phyloP scores from a whole-genome alignment of 2,797 vertebrate species.

The Coregonus sp. region DNA sequence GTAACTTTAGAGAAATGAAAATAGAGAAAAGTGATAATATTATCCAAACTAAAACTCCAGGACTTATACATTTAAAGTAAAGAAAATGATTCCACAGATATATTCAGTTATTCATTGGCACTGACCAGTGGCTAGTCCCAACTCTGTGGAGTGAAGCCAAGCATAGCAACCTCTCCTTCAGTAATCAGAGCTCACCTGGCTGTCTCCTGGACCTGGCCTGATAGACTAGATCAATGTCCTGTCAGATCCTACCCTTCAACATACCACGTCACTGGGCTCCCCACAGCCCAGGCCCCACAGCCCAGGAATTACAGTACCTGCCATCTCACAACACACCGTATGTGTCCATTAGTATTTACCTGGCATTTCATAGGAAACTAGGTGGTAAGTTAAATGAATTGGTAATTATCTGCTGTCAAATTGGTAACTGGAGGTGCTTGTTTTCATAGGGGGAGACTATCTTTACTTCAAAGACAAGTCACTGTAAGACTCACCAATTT shows the following conservation, averaged over 20 bases:
- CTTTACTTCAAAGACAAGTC: slow-evolving; percentile 2
- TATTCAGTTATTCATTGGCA: slow-evolving; percentile 33
- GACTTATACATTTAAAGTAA: not conserved
- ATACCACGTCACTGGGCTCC: not conserved
- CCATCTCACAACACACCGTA: not conserved
- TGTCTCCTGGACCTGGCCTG: not conserved
- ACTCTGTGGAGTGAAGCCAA: slow-evolving; percentile 15
- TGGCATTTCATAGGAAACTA: not conserved
- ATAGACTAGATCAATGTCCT: slow-evolving; percentile 26
- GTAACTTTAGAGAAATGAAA: not conserved
- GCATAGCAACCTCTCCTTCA: slow-evolving; percentile 18
- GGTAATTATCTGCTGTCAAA: not conserved
- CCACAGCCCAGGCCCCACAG: not conserved
- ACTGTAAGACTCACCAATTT: slow-evolving; percentile 13
- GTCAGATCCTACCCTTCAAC: slow-evolving; percentile 19
- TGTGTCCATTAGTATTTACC: not conserved
- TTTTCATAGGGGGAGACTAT: not conserved
- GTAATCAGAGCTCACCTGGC: slow-evolving; percentile 8
- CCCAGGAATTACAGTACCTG: not conserved
- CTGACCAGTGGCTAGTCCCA: slow-evolving; percentile 12
- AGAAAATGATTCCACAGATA: not conserved
- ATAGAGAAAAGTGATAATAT: not conserved
- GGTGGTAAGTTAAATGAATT: not conserved
- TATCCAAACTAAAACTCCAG: not conserved
- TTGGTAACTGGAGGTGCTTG: not conserved